These are phyloP conservation scores for Tetragnatha montana DNA, from an alignment of 2,888 invertebrate species.

Conservation along the genomic window DNA sequence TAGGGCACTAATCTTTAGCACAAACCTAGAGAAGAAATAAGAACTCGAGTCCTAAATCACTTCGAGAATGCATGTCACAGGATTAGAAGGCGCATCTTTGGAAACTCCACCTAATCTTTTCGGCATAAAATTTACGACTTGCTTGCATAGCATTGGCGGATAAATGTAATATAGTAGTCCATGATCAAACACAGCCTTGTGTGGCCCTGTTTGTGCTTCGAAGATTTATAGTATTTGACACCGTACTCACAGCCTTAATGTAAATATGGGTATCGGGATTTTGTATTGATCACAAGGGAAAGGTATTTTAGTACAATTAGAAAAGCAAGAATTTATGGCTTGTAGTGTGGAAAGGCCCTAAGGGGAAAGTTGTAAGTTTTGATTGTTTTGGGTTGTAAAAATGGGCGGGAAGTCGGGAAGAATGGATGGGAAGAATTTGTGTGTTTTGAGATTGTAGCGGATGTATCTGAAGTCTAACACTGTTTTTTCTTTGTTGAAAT, in stretches of 20 bases:
- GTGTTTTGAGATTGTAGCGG: background rate
- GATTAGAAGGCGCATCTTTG: constrained; percentile 25
- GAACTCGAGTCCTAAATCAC: constrained; percentile 31
- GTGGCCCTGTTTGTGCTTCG: background rate
- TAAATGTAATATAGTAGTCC: constrained; percentile 57
- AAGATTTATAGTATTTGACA: constrained; percentile 56
- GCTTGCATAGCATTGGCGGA: constrained; percentile 17
- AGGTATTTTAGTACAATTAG: constrained; percentile 36
- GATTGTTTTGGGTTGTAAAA: background rate
- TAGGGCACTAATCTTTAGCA: constrained; percentile 8
- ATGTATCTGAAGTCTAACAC: background rate
- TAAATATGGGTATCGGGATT: background rate
- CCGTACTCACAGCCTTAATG: background rate
- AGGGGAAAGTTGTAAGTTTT: background rate
- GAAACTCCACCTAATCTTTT: constrained; percentile 44
- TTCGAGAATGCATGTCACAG: constrained; percentile 48
- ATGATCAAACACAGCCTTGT: constrained; percentile 32
- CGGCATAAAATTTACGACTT: constrained; percentile 59
- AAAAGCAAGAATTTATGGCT: constrained; percentile 42
- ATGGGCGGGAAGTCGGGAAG: constrained; percentile 14
- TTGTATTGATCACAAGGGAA: background rate
- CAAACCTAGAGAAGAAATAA: constrained; percentile 10
- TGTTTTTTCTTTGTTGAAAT: background rate
- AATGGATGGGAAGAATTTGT: background rate
- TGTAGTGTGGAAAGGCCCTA: constrained; percentile 1